These are phyloP conservation scores for Pelochelys cantorii DNA, from an alignment of 2,797 vertebrate genomes.

Conservation along the genomic window DNA sequence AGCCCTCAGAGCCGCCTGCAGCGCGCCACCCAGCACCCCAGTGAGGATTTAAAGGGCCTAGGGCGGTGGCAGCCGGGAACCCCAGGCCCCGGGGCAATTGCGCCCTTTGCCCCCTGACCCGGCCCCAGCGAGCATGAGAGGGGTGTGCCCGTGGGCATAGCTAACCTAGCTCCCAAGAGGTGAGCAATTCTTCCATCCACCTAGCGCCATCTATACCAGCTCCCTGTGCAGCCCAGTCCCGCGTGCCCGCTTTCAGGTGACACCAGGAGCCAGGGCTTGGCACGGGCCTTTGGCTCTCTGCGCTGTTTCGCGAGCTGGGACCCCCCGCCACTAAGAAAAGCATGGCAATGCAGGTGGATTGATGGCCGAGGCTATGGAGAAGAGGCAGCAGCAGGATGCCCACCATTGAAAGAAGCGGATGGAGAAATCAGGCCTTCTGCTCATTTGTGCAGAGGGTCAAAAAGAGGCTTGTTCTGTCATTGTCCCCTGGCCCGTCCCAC, in stretches of 20 bases:
- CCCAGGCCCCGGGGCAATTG: no score
- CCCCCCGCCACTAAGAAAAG: slow-evolving; percentile 7
- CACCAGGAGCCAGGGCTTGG: not conserved
- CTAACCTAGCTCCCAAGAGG: not conserved
- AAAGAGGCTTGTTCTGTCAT: slow-evolving; percentile 85
- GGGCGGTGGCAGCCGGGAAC: no score
- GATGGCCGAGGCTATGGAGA: not conserved
- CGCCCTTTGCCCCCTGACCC: no score
- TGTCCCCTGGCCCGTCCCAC: slow-evolving; percentile 83
- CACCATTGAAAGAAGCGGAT: slow-evolving; percentile 58
- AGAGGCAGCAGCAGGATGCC: slow-evolving; percentile 50
- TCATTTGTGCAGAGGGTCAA: slow-evolving; percentile 76
- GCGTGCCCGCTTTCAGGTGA: not conserved
- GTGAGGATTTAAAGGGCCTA: no score
- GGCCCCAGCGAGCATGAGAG: no score
- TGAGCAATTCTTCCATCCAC: not conserved
- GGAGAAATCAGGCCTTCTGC: slow-evolving; percentile 53
- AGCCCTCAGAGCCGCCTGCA: no score
- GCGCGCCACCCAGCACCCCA: no score
- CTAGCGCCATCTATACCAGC: not conserved
- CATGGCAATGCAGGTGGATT: slow-evolving; percentile 49
- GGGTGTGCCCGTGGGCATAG: not conserved
- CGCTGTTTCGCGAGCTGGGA: not conserved
- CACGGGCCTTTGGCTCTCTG: slow-evolving; percentile 10
- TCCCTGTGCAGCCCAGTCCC: not conserved